phyloP scores from a whole-genome alignment of 2,113 vertebrate genomes.

The Nesoenas mayeri region DNA sequence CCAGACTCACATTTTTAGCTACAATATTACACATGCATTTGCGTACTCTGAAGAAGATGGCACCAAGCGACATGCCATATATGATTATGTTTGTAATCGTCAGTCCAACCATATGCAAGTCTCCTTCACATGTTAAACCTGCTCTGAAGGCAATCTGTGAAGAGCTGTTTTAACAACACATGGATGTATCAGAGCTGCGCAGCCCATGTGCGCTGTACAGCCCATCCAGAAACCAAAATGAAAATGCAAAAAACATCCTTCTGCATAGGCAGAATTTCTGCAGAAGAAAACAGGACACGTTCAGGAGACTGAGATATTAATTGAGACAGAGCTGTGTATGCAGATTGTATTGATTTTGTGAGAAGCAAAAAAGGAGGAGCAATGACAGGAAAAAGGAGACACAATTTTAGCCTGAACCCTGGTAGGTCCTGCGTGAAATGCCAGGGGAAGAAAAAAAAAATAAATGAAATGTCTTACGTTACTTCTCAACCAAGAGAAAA shows the following conservation, averaged over 20 bases:
- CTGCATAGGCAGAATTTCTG: neutral
- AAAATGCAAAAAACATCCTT: neutral
- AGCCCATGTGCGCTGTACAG: neutral
- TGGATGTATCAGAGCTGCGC: neutral
- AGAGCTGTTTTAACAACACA: neutral
- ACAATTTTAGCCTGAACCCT: neutral
- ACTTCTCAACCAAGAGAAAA: neutral
- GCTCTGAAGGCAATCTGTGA: neutral
- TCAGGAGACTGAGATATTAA: neutral
- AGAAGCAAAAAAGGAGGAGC: neutral
- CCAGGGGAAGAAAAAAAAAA: too few species aligned
- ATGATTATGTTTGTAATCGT: neutral
- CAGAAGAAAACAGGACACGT: neutral
- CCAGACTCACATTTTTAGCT: neutral
- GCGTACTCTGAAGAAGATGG: neutral
- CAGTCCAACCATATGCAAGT: neutral
- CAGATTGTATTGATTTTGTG: neutral
- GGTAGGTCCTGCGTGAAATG: neutral
- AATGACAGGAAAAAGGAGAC: neutral
- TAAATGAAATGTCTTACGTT: neutral
- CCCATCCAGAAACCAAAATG: neutral
- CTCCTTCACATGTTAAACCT: neutral
- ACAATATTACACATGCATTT: neutral
- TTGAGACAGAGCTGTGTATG: rapidly evolving
- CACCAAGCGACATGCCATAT: neutral